Evolutionary conservation across 1,140 invertebrate species (phyloP).

Genomic region (Daktulosphaira vitifoliae): DNA sequence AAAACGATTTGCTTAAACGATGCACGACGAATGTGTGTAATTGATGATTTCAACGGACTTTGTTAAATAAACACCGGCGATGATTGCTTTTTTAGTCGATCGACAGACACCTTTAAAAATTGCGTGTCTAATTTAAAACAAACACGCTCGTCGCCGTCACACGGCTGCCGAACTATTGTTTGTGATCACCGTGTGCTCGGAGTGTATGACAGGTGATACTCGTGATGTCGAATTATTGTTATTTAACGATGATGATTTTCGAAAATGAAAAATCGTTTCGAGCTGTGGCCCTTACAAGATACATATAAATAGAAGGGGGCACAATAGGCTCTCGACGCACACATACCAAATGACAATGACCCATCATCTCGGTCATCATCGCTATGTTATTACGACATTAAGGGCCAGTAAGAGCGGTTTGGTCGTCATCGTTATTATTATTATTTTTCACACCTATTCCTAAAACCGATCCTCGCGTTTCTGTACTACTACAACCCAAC

Average conservation of each 20-base stretch:
- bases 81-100: too few species aligned
- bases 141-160: conserved; percentile 3
- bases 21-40: too few species aligned
- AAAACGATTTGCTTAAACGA: too few species aligned
- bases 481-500: not conserved
- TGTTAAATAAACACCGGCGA: too few species aligned
- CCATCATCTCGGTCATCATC: conserved; percentile 27
- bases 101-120: too few species aligned
- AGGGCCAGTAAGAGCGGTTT: conserved; percentile 32
- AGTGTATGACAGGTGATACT: conserved; percentile 26
- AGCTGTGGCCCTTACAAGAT: not conserved
- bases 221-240: conserved; percentile 33
- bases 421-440: conserved; percentile 15
- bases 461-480: conserved; percentile 23
- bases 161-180: not conserved
- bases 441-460: conserved; percentile 33
- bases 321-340: conserved; percentile 21
- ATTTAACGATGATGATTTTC: conserved; percentile 34
- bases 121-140: conserved; percentile 22
- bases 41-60: too few species aligned
- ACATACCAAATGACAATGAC: conserved; percentile 24
- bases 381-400: conserved; percentile 33
- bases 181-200: not conserved
- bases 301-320: conserved; percentile 4
- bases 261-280: conserved; percentile 30